Percentiles rank a stretch among this genome's conserved stretches.
Conservation (phyloP, 2,888 invertebrate genomes). For the Peribatodes rhomboidaria region DNA sequence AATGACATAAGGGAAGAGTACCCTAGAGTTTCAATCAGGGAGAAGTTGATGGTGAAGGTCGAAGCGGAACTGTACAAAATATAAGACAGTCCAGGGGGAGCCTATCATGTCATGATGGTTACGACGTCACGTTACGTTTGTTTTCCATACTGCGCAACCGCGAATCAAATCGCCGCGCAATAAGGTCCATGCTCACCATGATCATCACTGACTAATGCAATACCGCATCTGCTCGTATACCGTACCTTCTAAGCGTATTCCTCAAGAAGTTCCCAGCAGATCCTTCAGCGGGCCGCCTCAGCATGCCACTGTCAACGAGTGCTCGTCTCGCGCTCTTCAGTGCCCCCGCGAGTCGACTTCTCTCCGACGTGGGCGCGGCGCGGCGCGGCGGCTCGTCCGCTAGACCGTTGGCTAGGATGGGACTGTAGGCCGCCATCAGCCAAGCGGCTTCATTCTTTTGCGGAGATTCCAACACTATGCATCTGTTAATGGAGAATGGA, state of each 20-base stretch:
- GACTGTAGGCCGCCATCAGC: slow-evolving; percentile 96
- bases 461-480: slow-evolving; percentile 96
- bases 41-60: neutral
- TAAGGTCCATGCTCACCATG: too few relatives aligned
- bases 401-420: slow-evolving; percentile 93
- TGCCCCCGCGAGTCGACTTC: slow-evolving; percentile 95
- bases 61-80: neutral
- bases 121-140: too few relatives aligned
- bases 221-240: neutral
- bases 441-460: slow-evolving; percentile 97
- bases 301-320: slow-evolving; percentile 92
- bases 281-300: slow-evolving; percentile 92
- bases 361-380: slow-evolving; percentile 94
- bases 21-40: too few relatives aligned
- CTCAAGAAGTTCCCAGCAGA: slow-evolving; percentile 94
- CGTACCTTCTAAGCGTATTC: slow-evolving; percentile 92
- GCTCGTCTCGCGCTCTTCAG: slow-evolving; percentile 93
- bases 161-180: too few relatives aligned
- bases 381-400: slow-evolving; percentile 88
- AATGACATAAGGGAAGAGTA: too few relatives aligned
- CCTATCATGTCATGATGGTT: too few relatives aligned
- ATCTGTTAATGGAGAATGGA: slow-evolving; percentile 79
- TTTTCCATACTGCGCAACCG: too few relatives aligned
- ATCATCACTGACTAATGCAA: too few relatives aligned
- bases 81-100: neutral